Evolutionary conservation across 2,797 vertebrate species (phyloP).

Genomic region (Sorex maritimensis): DNA sequence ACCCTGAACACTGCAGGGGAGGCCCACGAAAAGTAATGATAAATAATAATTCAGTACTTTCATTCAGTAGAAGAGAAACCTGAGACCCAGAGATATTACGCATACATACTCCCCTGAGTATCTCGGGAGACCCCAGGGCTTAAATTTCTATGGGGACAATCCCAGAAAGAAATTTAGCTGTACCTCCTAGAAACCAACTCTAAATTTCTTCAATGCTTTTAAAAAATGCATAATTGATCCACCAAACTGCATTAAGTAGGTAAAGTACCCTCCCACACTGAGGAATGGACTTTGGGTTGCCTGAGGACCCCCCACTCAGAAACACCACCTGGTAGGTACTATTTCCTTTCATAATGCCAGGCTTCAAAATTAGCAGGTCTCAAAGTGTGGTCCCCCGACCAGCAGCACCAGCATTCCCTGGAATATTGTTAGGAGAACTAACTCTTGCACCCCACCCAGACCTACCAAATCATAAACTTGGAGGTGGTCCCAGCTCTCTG

Average conservation of each 20-base stretch:
- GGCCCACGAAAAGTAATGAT: too few relatives aligned
- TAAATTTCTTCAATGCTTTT: conserved; percentile 43
- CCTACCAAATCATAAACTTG: conserved; percentile 21
- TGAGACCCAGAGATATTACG: not conserved
- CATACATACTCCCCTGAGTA: not conserved
- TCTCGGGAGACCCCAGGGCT: not conserved
- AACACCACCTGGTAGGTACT: not conserved
- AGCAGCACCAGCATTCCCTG: not conserved
- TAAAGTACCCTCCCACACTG: not conserved
- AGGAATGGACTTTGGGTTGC: not conserved
- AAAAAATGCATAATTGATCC: not conserved
- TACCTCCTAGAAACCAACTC: not conserved
- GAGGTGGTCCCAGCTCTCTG: not conserved
- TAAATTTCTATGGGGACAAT: not conserved
- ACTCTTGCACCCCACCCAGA: not conserved
- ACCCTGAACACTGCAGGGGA: too few relatives aligned
- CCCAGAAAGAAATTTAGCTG: conserved; percentile 7
- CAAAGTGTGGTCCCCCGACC: not conserved
- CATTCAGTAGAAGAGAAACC: not conserved
- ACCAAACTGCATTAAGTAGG: not conserved
- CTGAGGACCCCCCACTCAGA: not conserved
- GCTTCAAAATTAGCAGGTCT: conserved; percentile 39
- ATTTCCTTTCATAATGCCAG: not conserved
- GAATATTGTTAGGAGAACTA: not conserved
- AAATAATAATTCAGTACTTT: not conserved